A percentile compares a stretch with the other conserved stretches of the same genome.
phyloP scores from a whole-genome alignment of 2,797 vertebrate genomes.

The Acomys russatus region DNA sequence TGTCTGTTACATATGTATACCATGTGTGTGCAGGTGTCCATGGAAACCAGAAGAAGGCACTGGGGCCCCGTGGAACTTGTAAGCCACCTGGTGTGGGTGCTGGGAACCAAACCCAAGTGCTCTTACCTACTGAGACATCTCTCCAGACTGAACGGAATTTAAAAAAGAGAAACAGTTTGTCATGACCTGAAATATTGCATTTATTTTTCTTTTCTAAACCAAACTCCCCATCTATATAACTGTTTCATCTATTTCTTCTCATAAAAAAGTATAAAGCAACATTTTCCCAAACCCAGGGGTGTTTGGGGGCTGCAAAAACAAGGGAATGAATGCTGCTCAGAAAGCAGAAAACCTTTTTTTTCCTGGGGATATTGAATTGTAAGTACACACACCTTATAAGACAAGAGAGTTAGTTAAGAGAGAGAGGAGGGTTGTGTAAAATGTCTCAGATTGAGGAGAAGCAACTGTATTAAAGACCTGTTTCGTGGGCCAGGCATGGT shows the following conservation, averaged over 20 bases:
- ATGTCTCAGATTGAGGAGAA: slow-evolving; percentile 60
- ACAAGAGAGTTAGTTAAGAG: slow-evolving; percentile 22
- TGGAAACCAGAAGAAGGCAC: not conserved
- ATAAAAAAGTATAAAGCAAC: not conserved
- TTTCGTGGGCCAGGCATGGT: too few relatives aligned
- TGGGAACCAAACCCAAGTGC: not conserved
- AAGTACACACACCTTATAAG: not conserved
- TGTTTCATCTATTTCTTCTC: slow-evolving; percentile 42
- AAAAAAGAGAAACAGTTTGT: not conserved
- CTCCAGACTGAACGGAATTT: not conserved
- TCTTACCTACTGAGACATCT: not conserved
- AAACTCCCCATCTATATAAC: not conserved
- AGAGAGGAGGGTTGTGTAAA: not conserved
- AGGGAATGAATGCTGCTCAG: not conserved
- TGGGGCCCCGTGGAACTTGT: not conserved
- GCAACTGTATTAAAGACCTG: slow-evolving; percentile 44
- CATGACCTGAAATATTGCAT: slow-evolving; percentile 28
- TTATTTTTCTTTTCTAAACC: slow-evolving; percentile 44
- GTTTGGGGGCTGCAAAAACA: not conserved
- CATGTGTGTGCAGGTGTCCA: not conserved
- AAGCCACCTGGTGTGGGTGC: not conserved
- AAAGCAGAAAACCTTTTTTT: slow-evolving; percentile 19
- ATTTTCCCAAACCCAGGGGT: not conserved
- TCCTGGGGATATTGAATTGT: slow-evolving; percentile 42
- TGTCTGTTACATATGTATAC: not conserved